These are phyloP conservation scores for Acholoe squamosa DNA, from an alignment of 2,888 invertebrate genomes.

Conservation along the genomic window DNA sequence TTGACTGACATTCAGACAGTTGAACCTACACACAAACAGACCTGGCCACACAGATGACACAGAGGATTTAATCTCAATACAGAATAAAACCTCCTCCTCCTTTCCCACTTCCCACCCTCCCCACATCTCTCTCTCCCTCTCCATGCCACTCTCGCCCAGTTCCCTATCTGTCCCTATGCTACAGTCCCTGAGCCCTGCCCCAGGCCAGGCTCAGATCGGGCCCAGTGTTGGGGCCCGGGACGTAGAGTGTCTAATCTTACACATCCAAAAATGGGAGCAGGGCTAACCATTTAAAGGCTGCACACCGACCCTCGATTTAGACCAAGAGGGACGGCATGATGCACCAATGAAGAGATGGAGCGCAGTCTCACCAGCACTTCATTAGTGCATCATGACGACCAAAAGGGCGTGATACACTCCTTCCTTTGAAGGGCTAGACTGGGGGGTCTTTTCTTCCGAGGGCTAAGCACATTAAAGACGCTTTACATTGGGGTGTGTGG, in stretches of 20 bases:
- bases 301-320: no score
- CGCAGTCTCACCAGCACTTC: not conserved
- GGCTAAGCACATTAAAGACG: conserved; percentile 41
- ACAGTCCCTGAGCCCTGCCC: not conserved
- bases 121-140: not conserved
- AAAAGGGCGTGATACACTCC: no score
- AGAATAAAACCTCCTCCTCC: conserved; percentile 16
- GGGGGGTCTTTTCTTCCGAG: not conserved
- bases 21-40: not conserved
- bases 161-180: not conserved
- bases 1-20: not conserved
- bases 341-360: no score
- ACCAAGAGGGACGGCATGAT: no score
- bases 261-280: conserved; percentile 6
- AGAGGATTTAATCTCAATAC: not conserved
- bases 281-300: no score
- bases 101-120: not conserved
- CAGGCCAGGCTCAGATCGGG: not conserved
- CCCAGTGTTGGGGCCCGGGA: not conserved
- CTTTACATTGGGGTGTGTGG: conserved; percentile 1
- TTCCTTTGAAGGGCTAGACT: no score
- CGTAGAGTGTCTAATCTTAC: conserved; percentile 30
- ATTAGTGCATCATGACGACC: not conserved
- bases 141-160: not conserved
- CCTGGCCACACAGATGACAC: conserved; percentile 13